Base-by-base conservation (phyloP, 2,888 invertebrate genomes). In the Cistogaster globosa region DNA sequence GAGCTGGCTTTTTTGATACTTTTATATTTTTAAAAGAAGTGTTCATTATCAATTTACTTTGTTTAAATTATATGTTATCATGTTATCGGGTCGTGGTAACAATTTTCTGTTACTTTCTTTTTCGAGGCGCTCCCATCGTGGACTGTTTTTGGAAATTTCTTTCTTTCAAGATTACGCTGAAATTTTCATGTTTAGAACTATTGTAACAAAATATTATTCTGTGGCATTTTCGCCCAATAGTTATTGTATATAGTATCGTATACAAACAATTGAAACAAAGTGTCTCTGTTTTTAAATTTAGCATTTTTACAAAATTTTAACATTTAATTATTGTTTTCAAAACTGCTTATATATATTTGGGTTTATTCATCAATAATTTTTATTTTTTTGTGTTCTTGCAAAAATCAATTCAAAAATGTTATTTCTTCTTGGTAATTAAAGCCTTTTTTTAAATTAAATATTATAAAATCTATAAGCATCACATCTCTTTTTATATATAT, bases 111-210 rank as follows among this genome's bases (percentile, higher is more conserved):
- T 78, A 89, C 90, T 90, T 91, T 91, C 91, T 91, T 78, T 91
- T 91, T 88, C 90, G 89, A 87, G 90, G 88, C 89, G 89, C 89
- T 87, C 88, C 90, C 91, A 91, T 91, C 67, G 62, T 84, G 84
- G 74, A 55, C 68, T 45, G 81, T 51, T 67, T 71, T 36, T 38
- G 74, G 42, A 38, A 48, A 42, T 62, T 7, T 55, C 60, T 58
- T 55, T 42, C 8, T 32, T 42, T 53, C 16, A 57, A 68, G 18
- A 45, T 26, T 63, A 68, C 22, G 12, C 38, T 69, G 8, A 26
- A 51, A 14, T 71, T 48, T 62, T 69, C 57, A 58, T 12, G 60
- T 53, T 71, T 81, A 26, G 55, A 20, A 74, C 78, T 74, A 51
- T 36, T 55, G 18, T 57, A 45, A 36, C 16, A 62, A 72, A 75